Evolutionary conservation across 2,113 vertebrate genomes (phyloP), one percentile per base, ranked within the genome.

Genomic region (Reinhardtius hippoglossoides): DNA sequence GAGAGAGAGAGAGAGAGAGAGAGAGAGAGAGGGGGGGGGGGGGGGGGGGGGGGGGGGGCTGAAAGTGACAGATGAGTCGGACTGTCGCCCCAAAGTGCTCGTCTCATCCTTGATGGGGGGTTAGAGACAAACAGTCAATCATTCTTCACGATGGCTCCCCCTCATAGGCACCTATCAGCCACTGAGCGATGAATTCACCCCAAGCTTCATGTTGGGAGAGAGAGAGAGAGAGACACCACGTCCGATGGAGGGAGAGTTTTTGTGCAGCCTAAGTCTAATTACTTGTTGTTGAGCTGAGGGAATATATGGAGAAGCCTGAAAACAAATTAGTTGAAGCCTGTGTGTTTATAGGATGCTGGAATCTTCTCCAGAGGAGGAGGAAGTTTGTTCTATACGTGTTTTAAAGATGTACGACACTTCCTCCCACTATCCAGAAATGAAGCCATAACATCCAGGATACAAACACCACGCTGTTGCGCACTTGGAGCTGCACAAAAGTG

Each of bases 121-220:
- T 73, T 56, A 56, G 24, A 70, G 66, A 85, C 76, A 78, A 87
- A 80, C 73, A 80, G 46, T 80, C 76, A 74, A 61, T 87, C 81
- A 82, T 80, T 83, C 48, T 78, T 46, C 24, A 27, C 0, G 3
- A 31, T 67, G 54, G 55, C 9, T 56, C 46, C 12, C 74, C 21
- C 75, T 83, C 56, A 44, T 26, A 72, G 70, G 26, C 62, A 61
- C 57, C 18, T 71, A 48, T 50, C 66, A 76, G 46, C 77, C 65
- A 65, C 2, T 42, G 46, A 69, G 65, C 24, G 74, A 57, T 79
- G 59, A 80, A 55, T 70, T 56, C 31, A 71, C 59, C n/a, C 24
- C 21, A 16, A 82, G 42, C 35, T 57, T 70, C n/a, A 40, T 46
- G 54, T 78, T 23, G n/a, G 40, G 18, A 66, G 42, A 66, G 42